These are phyloP conservation scores for Hyppa rectilinea DNA, from an alignment of 2,888 invertebrate species.

Conservation along the genomic window DNA sequence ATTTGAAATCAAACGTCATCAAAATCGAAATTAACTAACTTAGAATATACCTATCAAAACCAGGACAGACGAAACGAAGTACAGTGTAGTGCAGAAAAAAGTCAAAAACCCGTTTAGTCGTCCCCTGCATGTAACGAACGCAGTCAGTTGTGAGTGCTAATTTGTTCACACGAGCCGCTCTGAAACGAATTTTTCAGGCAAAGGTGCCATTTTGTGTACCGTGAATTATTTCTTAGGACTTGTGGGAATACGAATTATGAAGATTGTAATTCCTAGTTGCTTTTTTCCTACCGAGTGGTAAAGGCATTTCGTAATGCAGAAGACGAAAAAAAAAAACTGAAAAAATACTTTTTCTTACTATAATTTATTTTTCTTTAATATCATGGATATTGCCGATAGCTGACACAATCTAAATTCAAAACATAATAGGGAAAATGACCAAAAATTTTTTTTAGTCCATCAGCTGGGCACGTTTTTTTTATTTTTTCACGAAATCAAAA, in stretches of 20 bases:
- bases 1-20: neutral
- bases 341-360: neutral
- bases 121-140: neutral
- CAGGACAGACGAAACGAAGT: neutral
- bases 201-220: neutral
- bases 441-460: too few species aligned
- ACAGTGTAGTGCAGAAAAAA: constrained; percentile 3
- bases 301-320: neutral
- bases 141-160: constrained; percentile 5
- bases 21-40: neutral
- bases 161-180: neutral
- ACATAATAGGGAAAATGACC: too few species aligned
- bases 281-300: neutral
- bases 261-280: neutral
- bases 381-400: neutral
- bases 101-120: neutral
- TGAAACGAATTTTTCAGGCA: neutral
- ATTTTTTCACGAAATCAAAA: too few species aligned
- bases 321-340: neutral
- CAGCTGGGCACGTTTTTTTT: too few species aligned
- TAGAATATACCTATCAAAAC: neutral
- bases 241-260: neutral
- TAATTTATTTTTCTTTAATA: neutral
- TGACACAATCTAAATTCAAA: neutral
- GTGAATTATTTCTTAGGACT: constrained; percentile 5